Evolutionary conservation across 2,797 vertebrate genomes (phyloP), one percentile per base, ranked within the genome.

Genomic region (Pantherophis vulpinus): DNA sequence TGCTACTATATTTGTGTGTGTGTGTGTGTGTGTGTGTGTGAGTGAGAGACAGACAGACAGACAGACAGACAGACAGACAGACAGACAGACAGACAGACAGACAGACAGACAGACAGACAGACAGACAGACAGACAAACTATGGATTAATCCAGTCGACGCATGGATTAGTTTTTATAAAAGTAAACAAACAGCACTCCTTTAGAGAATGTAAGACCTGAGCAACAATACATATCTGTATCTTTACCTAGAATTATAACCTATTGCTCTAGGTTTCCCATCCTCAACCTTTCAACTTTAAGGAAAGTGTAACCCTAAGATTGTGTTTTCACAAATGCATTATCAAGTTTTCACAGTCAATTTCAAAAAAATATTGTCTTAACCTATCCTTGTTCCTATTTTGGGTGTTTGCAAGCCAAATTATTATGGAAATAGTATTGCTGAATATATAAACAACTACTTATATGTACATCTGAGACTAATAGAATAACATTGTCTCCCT

Each of bases 111-210:
- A 66, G 25, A 5, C 42, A 42, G 42, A 42, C 42, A 42, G 42
- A 42, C 42, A 42, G 42, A 42, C 42, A 42, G 42, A 42, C 12
- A 66, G 13, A 16, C 29, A 66, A 2, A 7, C 93, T 93, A 94
- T 92, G 88, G 95, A 90, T 95, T 96, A 96, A 96, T 95, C 94
- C 94, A 95, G 9, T 87, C 55, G 88, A 91, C 60, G 94, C 91
- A 42, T 90, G 91, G 94, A 95, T 92, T 94, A 92, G 90, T 92
- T 95, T 91, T 91, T 87, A 92, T 27, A 90, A 94, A 94, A 90
- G 88, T 90, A 93, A 89, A 95, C 32, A 94, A 7, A 27, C 37
- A 51, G 32, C n/a, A 10, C 1, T n/a, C 18, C 90, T 93, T 90
- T 93, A 91, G 90, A 42, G n/a, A 47, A 47, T 94, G 61, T 4